phyloP scores from a whole-genome alignment of 92 coral and sea anemone genomes.

The Porites evermanni region DNA sequence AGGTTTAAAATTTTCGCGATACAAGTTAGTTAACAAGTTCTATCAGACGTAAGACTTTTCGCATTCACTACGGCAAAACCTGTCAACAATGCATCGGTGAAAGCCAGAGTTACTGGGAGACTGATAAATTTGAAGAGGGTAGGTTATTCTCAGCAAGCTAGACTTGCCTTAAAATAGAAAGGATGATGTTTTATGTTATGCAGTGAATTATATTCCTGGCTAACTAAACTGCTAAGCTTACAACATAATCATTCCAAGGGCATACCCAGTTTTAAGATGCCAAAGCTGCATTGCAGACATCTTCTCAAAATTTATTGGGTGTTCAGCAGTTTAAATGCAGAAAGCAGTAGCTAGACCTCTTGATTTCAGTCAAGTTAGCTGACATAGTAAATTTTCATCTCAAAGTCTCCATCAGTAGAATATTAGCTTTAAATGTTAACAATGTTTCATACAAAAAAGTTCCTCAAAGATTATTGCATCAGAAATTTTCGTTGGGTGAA shows the following conservation, averaged over 20 bases:
- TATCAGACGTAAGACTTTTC: constrained; percentile 1
- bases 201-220: neutral
- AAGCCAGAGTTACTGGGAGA: neutral
- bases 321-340: neutral
- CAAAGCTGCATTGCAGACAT: neutral
- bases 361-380: neutral
- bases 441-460: neutral
- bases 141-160: too few species aligned
- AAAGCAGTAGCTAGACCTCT: neutral
- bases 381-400: neutral
- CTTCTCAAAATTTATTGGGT: neutral
- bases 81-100: constrained; percentile 36
- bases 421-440: neutral
- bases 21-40: neutral
- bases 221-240: neutral
- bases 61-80: neutral
- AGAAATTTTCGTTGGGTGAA: neutral
- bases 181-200: neutral
- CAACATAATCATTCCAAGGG: neutral
- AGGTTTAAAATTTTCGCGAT: neutral
- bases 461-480: neutral
- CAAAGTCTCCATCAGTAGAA: neutral
- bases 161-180: neutral
- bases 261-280: neutral
- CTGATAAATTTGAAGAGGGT: neutral